phyloP scores from a whole-genome alignment of 1,140 invertebrate genomes.

The Caenorhabditis remanei region DNA sequence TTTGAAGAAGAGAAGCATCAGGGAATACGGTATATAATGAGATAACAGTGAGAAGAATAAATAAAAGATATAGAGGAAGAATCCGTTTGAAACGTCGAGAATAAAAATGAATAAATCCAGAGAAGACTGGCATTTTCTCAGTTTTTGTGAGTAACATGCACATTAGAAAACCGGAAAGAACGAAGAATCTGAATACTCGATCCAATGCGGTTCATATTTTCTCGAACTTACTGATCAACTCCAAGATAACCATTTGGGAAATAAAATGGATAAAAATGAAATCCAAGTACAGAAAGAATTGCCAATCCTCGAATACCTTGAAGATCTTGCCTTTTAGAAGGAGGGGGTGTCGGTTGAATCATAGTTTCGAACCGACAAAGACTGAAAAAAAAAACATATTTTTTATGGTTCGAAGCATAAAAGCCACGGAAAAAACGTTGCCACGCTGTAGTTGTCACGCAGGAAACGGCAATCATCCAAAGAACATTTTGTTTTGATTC shows the following conservation, averaged over 20 bases:
- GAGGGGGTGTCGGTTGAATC: background rate
- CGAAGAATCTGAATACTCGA: constrained; percentile 11
- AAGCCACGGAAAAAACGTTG: too few relatives aligned
- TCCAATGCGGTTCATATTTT: too few relatives aligned
- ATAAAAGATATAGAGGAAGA: constrained; percentile 22
- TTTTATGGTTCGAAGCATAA: too few relatives aligned
- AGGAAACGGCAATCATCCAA: too few relatives aligned
- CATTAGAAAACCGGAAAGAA: constrained; percentile 53
- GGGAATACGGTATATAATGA: constrained; percentile 4
- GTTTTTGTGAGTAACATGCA: constrained; percentile 34
- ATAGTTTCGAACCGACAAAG: too few relatives aligned
- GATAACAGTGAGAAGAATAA: constrained; percentile 13
- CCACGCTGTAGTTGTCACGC: too few relatives aligned
- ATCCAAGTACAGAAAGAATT: constrained; percentile 1
- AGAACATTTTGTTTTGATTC: too few relatives aligned
- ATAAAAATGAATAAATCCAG: constrained; percentile 9
- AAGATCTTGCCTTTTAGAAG: background rate
- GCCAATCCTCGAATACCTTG: constrained; percentile 30
- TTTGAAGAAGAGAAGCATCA: background rate
- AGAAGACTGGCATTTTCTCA: background rate
- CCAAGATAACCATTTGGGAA: constrained; percentile 37
- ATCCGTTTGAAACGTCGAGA: constrained; percentile 42
- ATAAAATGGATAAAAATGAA: constrained; percentile 20
- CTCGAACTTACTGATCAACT: constrained; percentile 12
- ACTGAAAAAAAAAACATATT: too few relatives aligned